phyloP scores from a whole-genome alignment of 2,113 vertebrate species.

The Malurus melanocephalus region DNA sequence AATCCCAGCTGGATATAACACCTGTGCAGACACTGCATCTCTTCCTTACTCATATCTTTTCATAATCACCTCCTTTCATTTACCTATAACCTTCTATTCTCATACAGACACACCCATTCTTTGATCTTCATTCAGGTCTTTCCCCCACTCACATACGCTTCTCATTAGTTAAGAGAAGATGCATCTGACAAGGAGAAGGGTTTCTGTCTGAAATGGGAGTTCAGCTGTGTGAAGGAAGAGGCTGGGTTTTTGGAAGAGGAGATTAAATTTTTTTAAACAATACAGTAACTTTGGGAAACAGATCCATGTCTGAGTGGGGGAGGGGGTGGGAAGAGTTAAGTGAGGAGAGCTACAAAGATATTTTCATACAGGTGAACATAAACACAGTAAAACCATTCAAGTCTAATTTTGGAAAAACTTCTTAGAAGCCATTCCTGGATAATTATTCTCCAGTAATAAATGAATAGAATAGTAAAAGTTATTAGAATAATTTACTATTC shows the following conservation, averaged over 20 bases:
- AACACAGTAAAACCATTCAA: constrained; percentile 53
- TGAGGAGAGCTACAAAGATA: constrained; percentile 22
- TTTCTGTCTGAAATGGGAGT: neutral
- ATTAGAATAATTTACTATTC: constrained; percentile 63
- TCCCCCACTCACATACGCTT: constrained; percentile 14
- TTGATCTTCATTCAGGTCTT: constrained; percentile 56
- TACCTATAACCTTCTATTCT: constrained; percentile 55
- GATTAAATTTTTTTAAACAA: constrained; percentile 29
- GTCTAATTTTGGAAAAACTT: constrained; percentile 65
- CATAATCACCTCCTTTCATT: constrained; percentile 50
- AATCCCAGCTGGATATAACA: neutral
- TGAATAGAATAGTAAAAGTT: constrained; percentile 55
- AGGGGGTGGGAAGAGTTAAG: constrained; percentile 32
- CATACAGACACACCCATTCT: constrained; percentile 48
- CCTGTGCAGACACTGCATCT: constrained; percentile 5
- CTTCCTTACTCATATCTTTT: constrained; percentile 20
- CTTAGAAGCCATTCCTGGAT: constrained; percentile 19
- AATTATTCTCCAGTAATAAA: constrained; percentile 60
- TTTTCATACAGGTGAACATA: constrained; percentile 60
- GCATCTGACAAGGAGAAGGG: neutral
- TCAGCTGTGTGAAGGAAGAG: neutral
- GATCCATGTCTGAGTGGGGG: constrained; percentile 4
- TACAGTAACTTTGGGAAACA: constrained; percentile 22
- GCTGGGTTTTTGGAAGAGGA: neutral
- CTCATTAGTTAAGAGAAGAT: constrained; percentile 19